Conservation (phyloP, 2,888 invertebrate genomes). For the Suillia variegata region DNA sequence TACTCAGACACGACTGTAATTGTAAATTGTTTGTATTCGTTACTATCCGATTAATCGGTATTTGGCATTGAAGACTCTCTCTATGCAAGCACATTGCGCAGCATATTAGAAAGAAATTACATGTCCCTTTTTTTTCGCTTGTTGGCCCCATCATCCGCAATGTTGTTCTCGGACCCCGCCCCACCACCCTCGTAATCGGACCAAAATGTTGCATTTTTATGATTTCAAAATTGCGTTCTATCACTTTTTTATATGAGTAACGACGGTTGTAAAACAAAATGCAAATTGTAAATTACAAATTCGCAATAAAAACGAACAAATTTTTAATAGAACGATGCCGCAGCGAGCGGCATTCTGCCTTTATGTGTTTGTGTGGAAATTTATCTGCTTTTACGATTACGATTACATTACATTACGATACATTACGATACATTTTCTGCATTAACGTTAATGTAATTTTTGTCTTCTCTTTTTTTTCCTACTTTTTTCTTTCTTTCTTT, state of each 20-base stretch:
- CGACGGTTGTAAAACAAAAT: conserved; percentile 52
- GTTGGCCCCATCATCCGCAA: too few relatives aligned
- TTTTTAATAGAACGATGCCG: conserved; percentile 52
- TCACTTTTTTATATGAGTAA: conserved; percentile 51
- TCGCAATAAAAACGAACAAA: conserved; percentile 60
- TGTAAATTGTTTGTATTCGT: too few relatives aligned
- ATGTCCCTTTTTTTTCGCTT: conserved; percentile 25
- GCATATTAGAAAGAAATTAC: conserved; percentile 51
- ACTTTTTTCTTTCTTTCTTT: too few relatives aligned
- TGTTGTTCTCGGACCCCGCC: too few relatives aligned
- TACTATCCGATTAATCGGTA: too few relatives aligned
- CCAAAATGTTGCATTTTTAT: conserved; percentile 50
- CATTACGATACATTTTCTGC: conserved; percentile 39
- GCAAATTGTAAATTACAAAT: conserved; percentile 60
- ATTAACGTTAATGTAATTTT: conserved; percentile 53
- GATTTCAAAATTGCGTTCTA: conserved; percentile 55
- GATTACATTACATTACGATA: conserved; percentile 10
- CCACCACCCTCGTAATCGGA: conserved; percentile 33
- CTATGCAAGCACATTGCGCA: conserved; percentile 13
- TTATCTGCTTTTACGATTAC: conserved; percentile 52
- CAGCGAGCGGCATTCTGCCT: conserved; percentile 42
- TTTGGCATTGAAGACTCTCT: too few relatives aligned
- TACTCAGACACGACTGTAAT: too few relatives aligned
- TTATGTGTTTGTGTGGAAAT: conserved; percentile 49
- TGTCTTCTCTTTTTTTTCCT: too few relatives aligned